phyloP scores from a whole-genome alignment of 2,888 invertebrate genomes.

The Euzophera pinguis region DNA sequence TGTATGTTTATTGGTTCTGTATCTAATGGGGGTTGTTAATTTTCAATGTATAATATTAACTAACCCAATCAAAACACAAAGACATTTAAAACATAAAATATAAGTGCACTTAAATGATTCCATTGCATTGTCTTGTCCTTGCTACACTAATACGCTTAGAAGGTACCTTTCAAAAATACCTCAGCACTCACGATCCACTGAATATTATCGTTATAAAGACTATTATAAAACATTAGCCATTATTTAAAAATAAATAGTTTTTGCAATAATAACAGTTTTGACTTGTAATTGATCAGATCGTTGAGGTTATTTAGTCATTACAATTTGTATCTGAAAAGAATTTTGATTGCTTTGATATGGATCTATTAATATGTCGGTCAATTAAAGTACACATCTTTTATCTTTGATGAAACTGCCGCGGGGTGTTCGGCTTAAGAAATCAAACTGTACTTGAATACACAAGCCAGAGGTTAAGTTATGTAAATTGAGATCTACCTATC shows the following conservation, averaged over 20 bases:
- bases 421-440: too few relatives aligned
- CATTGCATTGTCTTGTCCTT: not conserved
- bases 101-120: not conserved
- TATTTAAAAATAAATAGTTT: conserved; percentile 2
- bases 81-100: too few relatives aligned
- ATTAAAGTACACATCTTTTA: too few relatives aligned
- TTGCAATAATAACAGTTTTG: not conserved
- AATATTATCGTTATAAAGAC: not conserved
- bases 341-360: not conserved
- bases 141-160: not conserved
- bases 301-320: not conserved
- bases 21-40: too few relatives aligned
- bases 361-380: too few relatives aligned
- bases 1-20: too few relatives aligned
- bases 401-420: too few relatives aligned
- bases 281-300: conserved; percentile 1
- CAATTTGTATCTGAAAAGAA: not conserved
- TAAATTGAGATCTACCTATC: too few relatives aligned
- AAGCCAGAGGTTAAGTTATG: too few relatives aligned
- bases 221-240: conserved; percentile 10
- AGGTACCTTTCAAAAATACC: conserved; percentile 3
- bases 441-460: too few relatives aligned
- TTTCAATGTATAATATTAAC: too few relatives aligned
- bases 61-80: too few relatives aligned
- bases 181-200: not conserved